Percentiles rank a stretch among this genome's conserved stretches.
Evolutionary conservation across 2,888 invertebrate genomes (phyloP).

Genomic region (Tillus elongatus): DNA sequence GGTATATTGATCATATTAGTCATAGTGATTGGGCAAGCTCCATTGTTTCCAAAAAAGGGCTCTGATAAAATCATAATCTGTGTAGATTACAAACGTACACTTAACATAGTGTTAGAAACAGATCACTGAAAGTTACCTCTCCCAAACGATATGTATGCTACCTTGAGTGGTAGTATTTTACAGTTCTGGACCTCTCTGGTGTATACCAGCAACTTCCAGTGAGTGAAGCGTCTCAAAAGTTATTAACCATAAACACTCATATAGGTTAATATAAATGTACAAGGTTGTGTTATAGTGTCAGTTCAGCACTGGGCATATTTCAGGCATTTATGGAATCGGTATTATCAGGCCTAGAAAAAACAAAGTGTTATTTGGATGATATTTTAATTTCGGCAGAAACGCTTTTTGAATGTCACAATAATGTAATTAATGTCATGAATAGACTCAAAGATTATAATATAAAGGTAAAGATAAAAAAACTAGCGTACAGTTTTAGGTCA

Average conservation of each 20-base stretch:
- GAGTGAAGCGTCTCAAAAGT: slow-evolving; percentile 19
- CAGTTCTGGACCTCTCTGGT: slow-evolving; percentile 20
- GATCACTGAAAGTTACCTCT: slow-evolving; percentile 9
- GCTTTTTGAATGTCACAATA: slow-evolving; percentile 8
- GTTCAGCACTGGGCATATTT: slow-evolving; percentile 22
- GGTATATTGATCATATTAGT: slow-evolving; percentile 1
- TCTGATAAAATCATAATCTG: slow-evolving; percentile 9
- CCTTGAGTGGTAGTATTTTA: slow-evolving; percentile 5
- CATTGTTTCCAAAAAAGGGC: slow-evolving; percentile 6
- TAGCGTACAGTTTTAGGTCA: too few relatives aligned
- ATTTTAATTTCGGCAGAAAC: slow-evolving; percentile 16
- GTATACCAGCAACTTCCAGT: slow-evolving; percentile 24
- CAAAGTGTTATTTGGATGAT: slow-evolving; percentile 21
- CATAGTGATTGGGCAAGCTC: slow-evolving; percentile 10
- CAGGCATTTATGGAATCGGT: slow-evolving; percentile 17
- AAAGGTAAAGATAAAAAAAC: slow-evolving; percentile 18
- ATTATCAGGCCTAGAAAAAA: slow-evolving; percentile 11
- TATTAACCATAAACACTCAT: slow-evolving; percentile 27
- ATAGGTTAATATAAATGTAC: slow-evolving; percentile 22
- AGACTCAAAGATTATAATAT: slow-evolving; percentile 18
- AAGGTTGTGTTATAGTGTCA: slow-evolving; percentile 24
- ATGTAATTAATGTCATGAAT: slow-evolving; percentile 14
- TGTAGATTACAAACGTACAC: slow-evolving; percentile 12
- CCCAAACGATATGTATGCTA: too few relatives aligned
- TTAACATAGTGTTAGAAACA: slow-evolving; percentile 10